Conservation (phyloP, 2,888 invertebrate species). For the Chirona hameri region DNA sequence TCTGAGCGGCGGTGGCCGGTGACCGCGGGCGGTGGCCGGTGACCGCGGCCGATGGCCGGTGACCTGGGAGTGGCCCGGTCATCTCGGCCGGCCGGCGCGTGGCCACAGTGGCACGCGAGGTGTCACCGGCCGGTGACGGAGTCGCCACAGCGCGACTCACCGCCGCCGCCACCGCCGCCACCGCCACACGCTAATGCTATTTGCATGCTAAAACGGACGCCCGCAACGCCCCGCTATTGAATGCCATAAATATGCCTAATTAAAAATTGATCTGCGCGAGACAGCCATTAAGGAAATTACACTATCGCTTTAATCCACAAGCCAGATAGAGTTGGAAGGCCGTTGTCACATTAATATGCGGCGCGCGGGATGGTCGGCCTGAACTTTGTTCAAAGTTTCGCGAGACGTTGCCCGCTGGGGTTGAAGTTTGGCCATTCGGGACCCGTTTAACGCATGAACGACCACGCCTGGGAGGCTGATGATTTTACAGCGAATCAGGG, state of each 20-base stretch:
- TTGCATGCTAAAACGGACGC: constrained; percentile 1
- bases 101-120: too few relatives aligned
- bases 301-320: constrained; percentile 3
- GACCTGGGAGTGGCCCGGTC: too few relatives aligned
- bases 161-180: background rate
- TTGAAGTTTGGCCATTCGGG: background rate
- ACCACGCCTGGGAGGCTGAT: background rate
- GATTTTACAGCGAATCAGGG: background rate
- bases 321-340: constrained; percentile 10
- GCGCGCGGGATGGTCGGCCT: background rate
- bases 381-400: constrained; percentile 4
- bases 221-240: background rate
- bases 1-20: too few relatives aligned
- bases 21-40: too few relatives aligned
- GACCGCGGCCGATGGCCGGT: too few relatives aligned
- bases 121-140: too few relatives aligned
- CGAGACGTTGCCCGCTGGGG: background rate
- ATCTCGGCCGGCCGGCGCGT: too few relatives aligned
- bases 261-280: constrained; percentile 13
- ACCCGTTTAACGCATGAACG: background rate
- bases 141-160: background rate
- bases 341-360: constrained; percentile 13
- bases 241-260: constrained; percentile 27
- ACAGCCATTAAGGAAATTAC: constrained; percentile 26
- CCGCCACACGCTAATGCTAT: background rate